Conservation (phyloP, 2,113 vertebrate species). For the Mohoua ochrocephala region DNA sequence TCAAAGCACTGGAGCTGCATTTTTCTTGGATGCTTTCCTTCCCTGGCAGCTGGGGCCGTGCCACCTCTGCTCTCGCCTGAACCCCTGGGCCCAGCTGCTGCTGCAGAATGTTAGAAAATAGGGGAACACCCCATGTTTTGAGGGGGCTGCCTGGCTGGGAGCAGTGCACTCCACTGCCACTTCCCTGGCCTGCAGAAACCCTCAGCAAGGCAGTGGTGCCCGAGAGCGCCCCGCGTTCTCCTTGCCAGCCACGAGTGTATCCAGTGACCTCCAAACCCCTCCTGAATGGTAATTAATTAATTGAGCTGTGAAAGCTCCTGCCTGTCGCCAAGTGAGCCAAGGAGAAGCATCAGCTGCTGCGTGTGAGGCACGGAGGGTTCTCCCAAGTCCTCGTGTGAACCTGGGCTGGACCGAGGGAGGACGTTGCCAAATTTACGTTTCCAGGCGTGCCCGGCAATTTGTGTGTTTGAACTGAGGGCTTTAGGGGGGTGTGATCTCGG, state of each 20-base stretch:
- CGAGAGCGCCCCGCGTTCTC: background rate
- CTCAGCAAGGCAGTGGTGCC: background rate
- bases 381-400: background rate
- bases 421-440: background rate
- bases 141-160: background rate
- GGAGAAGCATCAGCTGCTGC: background rate
- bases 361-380: background rate
- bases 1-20: background rate
- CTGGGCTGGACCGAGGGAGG: background rate
- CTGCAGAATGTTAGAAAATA: background rate
- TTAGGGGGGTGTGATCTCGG: background rate
- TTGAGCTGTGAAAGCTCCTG: slow-evolving; percentile 1
- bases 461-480: background rate
- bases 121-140: background rate
- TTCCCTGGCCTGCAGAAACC: background rate
- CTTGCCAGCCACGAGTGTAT: background rate
- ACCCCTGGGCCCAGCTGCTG: background rate
- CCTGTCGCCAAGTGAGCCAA: background rate
- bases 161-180: background rate
- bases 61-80: background rate
- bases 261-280: slow-evolving; percentile 2
- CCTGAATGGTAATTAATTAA: slow-evolving; percentile 34
- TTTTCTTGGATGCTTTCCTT: background rate
- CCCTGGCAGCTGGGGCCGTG: background rate
- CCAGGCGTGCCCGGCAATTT: background rate